A percentile compares a stretch with the other conserved stretches of the same genome.
Conservation (phyloP, 1,140 invertebrate genomes). For the Plectus sambesii region DNA sequence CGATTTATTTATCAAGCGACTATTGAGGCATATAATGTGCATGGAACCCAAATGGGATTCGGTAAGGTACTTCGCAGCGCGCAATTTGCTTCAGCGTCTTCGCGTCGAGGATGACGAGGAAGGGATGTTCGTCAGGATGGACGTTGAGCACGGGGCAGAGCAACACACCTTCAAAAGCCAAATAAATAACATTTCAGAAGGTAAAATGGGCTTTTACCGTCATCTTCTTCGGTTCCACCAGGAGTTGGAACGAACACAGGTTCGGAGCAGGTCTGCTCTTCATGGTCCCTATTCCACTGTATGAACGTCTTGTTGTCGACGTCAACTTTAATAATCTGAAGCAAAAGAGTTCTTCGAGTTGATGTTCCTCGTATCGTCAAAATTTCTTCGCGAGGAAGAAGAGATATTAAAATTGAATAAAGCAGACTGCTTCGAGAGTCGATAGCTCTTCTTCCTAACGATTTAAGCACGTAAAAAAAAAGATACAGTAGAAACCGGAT, state of each 20-base stretch:
- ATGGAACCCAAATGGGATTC: no score
- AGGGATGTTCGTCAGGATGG: no score
- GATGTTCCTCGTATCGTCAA: slow-evolving; percentile 21
- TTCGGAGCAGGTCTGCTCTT: slow-evolving; percentile 31
- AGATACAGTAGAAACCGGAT: no score
- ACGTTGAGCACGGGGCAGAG: no score
- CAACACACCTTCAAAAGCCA: no score
- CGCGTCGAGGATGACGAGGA: no score
- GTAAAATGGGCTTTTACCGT: slow-evolving; percentile 28
- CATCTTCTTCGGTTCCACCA: slow-evolving; percentile 34
- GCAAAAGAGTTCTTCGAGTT: slow-evolving; percentile 7
- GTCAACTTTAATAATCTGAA: slow-evolving; percentile 22
- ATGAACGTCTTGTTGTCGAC: slow-evolving; percentile 4
- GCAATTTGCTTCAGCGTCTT: no score
- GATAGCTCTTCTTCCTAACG: not conserved
- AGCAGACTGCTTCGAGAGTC: not conserved
- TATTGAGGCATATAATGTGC: no score
- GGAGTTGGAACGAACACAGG: slow-evolving; percentile 39
- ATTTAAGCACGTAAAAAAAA: slow-evolving; percentile 16
- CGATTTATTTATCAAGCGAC: no score
- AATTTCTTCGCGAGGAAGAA: slow-evolving; percentile 25
- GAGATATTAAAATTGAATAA: not conserved
- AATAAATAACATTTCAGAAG: no score
- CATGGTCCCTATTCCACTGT: slow-evolving; percentile 26
- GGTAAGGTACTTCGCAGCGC: no score